These are phyloP conservation scores for Heliconius himera DNA, from an alignment of 1,140 invertebrate genomes.

Conservation along the genomic window DNA sequence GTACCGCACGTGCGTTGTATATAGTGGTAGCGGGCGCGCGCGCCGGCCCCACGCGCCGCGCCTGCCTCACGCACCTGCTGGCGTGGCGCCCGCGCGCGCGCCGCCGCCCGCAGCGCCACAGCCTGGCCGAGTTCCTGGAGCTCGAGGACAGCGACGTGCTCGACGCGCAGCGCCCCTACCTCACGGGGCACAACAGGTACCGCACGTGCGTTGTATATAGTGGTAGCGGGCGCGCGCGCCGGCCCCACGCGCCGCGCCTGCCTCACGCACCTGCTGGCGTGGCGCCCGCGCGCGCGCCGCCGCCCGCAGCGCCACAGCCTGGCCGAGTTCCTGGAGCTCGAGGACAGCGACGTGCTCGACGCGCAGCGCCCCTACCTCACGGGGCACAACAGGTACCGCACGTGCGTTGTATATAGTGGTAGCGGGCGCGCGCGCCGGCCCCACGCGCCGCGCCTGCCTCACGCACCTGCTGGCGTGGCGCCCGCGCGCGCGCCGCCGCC, in stretches of 20 bases:
- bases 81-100: slow-evolving; percentile 82
- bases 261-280: slow-evolving; percentile 55
- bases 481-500: slow-evolving; percentile 84
- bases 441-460: slow-evolving; percentile 87
- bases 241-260: slow-evolving; percentile 91
- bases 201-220: no score
- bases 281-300: slow-evolving; percentile 83
- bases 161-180: slow-evolving; percentile 91
- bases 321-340: slow-evolving; percentile 92
- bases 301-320: slow-evolving; percentile 87
- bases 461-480: slow-evolving; percentile 75
- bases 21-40: slow-evolving; percentile 85
- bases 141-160: slow-evolving; percentile 89
- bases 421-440: slow-evolving; percentile 90
- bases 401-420: no score
- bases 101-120: slow-evolving; percentile 85
- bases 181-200: slow-evolving; percentile 94
- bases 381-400: slow-evolving; percentile 90
- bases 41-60: slow-evolving; percentile 91
- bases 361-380: slow-evolving; percentile 92
- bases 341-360: slow-evolving; percentile 89
- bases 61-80: slow-evolving; percentile 71
- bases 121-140: slow-evolving; percentile 92
- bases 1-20: slow-evolving; percentile 64
- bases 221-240: slow-evolving; percentile 87